A percentile compares a stretch with the other conserved stretches of the same genome.
Conservation (phyloP, 1,140 invertebrate species). For the Agrypnia vestita region DNA sequence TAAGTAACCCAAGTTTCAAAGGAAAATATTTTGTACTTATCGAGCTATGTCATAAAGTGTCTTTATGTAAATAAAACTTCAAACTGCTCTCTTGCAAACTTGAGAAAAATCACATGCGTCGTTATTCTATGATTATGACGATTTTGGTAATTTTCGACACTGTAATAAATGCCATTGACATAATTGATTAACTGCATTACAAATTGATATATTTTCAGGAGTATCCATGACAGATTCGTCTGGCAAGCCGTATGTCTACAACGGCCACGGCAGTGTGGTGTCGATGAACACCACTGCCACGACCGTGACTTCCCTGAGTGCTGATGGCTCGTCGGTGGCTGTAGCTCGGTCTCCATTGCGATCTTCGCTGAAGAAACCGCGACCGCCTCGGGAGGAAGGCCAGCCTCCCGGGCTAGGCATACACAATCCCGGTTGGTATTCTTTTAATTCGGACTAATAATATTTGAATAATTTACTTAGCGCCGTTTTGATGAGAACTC, state of each 20-base stretch:
- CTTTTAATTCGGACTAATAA: too few relatives aligned
- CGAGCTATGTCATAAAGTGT: too few relatives aligned
- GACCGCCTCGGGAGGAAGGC: slow-evolving; percentile 71
- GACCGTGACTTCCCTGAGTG: slow-evolving; percentile 74
- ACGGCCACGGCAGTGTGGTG: slow-evolving; percentile 83
- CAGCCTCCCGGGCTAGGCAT: slow-evolving; percentile 80
- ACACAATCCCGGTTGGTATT: slow-evolving; percentile 79
- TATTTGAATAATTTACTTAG: too few relatives aligned
- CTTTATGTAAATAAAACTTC: too few relatives aligned
- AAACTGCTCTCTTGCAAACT: too few relatives aligned
- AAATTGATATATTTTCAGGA: slow-evolving; percentile 65
- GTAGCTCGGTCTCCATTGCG: slow-evolving; percentile 83
- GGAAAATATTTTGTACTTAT: too few relatives aligned
- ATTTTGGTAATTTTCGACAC: too few relatives aligned
- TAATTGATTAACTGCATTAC: not conserved
- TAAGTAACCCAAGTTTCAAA: too few relatives aligned
- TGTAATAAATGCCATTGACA: too few relatives aligned
- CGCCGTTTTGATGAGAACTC: too few relatives aligned
- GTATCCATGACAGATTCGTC: slow-evolving; percentile 88
- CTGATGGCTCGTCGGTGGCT: slow-evolving; percentile 76
- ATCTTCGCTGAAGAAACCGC: slow-evolving; percentile 87
- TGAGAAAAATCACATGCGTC: too few relatives aligned
- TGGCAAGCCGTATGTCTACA: slow-evolving; percentile 84
- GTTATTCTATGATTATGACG: too few relatives aligned
- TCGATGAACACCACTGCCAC: slow-evolving; percentile 84